Conservation (phyloP, 1,140 invertebrate genomes). For the Chelonus insularis region DNA sequence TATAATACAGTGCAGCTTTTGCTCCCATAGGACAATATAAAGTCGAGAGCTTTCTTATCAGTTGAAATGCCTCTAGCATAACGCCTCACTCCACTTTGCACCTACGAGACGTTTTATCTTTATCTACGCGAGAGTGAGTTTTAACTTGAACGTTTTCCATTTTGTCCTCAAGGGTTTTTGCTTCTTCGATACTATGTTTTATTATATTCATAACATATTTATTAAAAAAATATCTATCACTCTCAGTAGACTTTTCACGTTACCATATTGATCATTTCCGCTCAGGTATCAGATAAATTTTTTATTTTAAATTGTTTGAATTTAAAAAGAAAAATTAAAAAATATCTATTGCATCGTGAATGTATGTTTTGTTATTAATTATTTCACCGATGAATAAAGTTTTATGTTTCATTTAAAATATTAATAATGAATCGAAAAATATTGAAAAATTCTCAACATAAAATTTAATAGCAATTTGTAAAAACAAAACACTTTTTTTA, state of each 20-base stretch:
- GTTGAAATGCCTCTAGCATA: constrained; percentile 22
- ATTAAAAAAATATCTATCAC: too few species aligned
- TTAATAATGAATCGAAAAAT: too few species aligned
- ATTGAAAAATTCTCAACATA: too few species aligned
- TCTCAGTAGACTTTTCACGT: too few species aligned
- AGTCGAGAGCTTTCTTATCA: constrained; percentile 24
- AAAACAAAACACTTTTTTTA: too few species aligned
- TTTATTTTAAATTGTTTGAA: too few species aligned
- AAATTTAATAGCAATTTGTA: too few species aligned
- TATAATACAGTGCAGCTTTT: background rate
- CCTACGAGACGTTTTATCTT: constrained; percentile 30
- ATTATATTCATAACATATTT: constrained; percentile 1
- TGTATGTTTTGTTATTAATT: too few species aligned
- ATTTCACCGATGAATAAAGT: too few species aligned
- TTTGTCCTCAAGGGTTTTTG: constrained; percentile 4
- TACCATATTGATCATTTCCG: too few species aligned
- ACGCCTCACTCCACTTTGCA: constrained; percentile 31
- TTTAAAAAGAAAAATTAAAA: constrained; percentile 1
- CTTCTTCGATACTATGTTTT: background rate
- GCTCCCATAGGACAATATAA: constrained; percentile 12
- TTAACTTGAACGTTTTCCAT: constrained; percentile 22
- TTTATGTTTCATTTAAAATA: too few species aligned
- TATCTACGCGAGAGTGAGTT: constrained; percentile 24
- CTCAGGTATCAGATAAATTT: too few species aligned
- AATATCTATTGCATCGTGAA: background rate